A percentile compares a stretch with the other conserved stretches of the same genome.
These are phyloP conservation scores for Bombus balteatus DNA, from an alignment of 1,140 invertebrate genomes.

Conservation along the genomic window DNA sequence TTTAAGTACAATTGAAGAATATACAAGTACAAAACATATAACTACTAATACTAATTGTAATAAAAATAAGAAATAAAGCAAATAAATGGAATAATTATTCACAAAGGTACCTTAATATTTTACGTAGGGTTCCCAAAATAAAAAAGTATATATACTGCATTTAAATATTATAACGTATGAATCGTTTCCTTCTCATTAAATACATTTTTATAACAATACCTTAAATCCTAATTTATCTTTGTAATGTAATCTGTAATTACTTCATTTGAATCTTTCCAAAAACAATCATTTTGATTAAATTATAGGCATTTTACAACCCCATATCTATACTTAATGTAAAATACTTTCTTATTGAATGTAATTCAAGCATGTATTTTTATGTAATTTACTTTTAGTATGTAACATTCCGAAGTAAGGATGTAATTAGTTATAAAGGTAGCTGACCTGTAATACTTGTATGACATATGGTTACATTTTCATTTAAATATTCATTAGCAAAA, in stretches of 20 bases:
- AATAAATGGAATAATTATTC: neutral
- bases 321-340: neutral
- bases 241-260: no score
- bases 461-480: no score
- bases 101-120: neutral
- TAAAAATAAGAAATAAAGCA: neutral
- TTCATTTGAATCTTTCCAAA: neutral
- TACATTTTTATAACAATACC: neutral
- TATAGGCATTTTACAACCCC: neutral
- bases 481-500: no score
- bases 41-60: neutral
- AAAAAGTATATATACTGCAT: neutral
- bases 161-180: neutral
- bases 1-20: neutral
- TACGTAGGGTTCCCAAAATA: neutral
- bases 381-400: neutral
- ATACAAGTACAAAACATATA: neutral
- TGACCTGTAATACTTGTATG: no score
- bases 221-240: neutral
- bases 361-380: no score
- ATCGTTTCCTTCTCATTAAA: neutral
- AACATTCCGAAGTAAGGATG: conserved; percentile 11
- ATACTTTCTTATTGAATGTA: no score
- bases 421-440: no score
- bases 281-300: neutral